A percentile compares a stretch with the other conserved stretches of the same genome.
Conservation (phyloP, 2,888 invertebrate genomes). For the Molorchus minor region DNA sequence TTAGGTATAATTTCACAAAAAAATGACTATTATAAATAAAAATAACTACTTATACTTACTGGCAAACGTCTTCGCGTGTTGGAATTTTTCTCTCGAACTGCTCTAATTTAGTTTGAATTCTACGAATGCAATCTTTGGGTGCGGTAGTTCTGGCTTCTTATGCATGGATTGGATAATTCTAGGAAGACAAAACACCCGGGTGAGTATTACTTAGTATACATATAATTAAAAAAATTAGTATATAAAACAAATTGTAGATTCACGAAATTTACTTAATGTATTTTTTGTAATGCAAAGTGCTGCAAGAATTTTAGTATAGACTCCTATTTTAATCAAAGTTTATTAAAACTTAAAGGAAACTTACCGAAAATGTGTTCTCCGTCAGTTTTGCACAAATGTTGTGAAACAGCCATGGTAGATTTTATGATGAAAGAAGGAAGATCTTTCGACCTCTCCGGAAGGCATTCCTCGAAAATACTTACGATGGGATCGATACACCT, state of each 20-base stretch:
- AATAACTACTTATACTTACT: constrained; percentile 32
- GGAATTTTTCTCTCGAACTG: constrained; percentile 28
- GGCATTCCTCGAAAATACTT: constrained; percentile 43
- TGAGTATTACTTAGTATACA: background rate
- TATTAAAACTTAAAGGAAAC: constrained; percentile 5
- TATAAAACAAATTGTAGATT: too few species aligned
- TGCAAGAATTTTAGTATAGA: too few species aligned
- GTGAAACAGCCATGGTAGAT: constrained; percentile 25
- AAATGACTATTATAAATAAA: background rate
- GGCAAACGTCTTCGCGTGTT: constrained; percentile 32
- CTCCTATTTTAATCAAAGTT: too few species aligned
- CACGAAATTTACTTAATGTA: too few species aligned
- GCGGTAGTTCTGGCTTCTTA: constrained; percentile 30
- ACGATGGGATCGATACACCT: constrained; percentile 42
- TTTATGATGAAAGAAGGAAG: constrained; percentile 40
- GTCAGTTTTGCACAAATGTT: constrained; percentile 45
- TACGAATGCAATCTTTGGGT: constrained; percentile 31
- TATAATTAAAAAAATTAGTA: background rate
- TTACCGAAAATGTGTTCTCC: constrained; percentile 53
- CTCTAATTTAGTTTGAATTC: constrained; percentile 28
- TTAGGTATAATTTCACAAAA: background rate
- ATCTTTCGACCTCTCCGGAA: constrained; percentile 43
- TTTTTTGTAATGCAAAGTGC: too few species aligned
- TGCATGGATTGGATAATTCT: constrained; percentile 47
- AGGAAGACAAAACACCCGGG: constrained; percentile 21